These are phyloP conservation scores for Hemistola chrysoprasaria DNA, from an alignment of 2,888 invertebrate species.

Conservation along the genomic window DNA sequence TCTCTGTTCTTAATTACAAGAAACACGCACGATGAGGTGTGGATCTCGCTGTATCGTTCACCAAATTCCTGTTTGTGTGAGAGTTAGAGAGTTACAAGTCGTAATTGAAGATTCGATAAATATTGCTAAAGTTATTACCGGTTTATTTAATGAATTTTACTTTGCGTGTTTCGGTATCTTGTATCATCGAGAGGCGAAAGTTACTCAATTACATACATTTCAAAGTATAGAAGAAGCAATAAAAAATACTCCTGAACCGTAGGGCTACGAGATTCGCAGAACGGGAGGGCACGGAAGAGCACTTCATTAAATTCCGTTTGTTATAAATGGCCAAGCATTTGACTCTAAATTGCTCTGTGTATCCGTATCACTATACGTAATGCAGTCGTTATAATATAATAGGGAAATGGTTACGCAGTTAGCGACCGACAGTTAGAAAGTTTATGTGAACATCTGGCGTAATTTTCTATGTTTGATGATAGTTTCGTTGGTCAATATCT, in stretches of 20 bases:
- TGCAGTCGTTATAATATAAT: constrained; percentile 59
- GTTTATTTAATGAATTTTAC: neutral
- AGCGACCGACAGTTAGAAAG: constrained; percentile 63
- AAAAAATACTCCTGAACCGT: too few species aligned
- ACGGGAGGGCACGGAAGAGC: neutral
- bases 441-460: constrained; percentile 62
- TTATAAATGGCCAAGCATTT: constrained; percentile 30
- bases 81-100: constrained; percentile 4
- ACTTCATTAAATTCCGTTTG: constrained; percentile 14
- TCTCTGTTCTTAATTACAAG: constrained; percentile 36
- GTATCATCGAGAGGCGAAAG: neutral
- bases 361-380: constrained; percentile 47
- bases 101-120: too few species aligned
- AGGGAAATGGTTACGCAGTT: constrained; percentile 65
- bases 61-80: constrained; percentile 6
- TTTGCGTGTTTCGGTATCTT: neutral
- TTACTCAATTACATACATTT: too few species aligned
- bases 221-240: too few species aligned
- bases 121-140: neutral
- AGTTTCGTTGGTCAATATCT: too few species aligned
- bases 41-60: constrained; percentile 9
- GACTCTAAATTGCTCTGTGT: constrained; percentile 38
- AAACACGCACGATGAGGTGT: constrained; percentile 33
- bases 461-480: constrained; percentile 56
- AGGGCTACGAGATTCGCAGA: too few species aligned